These are phyloP conservation scores for Oryzias dopingdopingensis DNA, from an alignment of 2,797 vertebrate species.

Conservation along the genomic window DNA sequence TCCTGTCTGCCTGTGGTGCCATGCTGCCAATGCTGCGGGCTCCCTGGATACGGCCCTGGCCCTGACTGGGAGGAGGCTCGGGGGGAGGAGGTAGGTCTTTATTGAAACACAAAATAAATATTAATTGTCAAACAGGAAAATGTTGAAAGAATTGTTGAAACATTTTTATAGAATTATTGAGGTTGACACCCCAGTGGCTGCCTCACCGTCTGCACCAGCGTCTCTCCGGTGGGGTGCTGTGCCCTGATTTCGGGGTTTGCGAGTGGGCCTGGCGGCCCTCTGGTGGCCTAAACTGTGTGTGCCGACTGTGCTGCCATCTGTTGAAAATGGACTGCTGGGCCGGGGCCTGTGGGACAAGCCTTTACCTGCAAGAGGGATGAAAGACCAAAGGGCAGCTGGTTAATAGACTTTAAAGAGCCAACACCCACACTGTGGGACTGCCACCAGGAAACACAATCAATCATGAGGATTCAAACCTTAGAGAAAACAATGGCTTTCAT, in stretches of 20 bases:
- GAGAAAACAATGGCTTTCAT: constrained; percentile 30
- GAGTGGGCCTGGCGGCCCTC: constrained; percentile 83
- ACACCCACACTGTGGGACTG: constrained; percentile 12
- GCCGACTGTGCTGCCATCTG: constrained; percentile 90
- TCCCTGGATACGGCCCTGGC: constrained; percentile 84
- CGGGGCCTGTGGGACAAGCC: constrained; percentile 88
- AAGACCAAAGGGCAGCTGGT: constrained; percentile 32
- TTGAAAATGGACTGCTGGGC: constrained; percentile 95
- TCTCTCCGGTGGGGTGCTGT: constrained; percentile 90
- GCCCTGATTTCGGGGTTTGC: constrained; percentile 92
- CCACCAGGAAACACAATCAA: constrained; percentile 30
- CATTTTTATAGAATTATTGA: too few relatives aligned
- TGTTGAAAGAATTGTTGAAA: too few relatives aligned
- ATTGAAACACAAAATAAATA: constrained; percentile 14
- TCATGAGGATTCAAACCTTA: constrained; percentile 31
- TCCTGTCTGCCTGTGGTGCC: constrained; percentile 83
- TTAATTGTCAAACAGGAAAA: too few relatives aligned
- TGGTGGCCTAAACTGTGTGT: constrained; percentile 91
- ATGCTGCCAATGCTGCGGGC: constrained; percentile 75
- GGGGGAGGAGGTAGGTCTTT: constrained; percentile 98
- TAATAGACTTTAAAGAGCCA: constrained; percentile 37
- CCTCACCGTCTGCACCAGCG: constrained; percentile 90
- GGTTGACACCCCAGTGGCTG: background rate
- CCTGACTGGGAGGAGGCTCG: constrained; percentile 94
- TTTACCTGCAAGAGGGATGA: constrained; percentile 83